Percentiles rank a stretch among this genome's conserved stretches.
Evolutionary conservation across 2,888 invertebrate genomes (phyloP).

Genomic region (Synanthedon myopaeformis): DNA sequence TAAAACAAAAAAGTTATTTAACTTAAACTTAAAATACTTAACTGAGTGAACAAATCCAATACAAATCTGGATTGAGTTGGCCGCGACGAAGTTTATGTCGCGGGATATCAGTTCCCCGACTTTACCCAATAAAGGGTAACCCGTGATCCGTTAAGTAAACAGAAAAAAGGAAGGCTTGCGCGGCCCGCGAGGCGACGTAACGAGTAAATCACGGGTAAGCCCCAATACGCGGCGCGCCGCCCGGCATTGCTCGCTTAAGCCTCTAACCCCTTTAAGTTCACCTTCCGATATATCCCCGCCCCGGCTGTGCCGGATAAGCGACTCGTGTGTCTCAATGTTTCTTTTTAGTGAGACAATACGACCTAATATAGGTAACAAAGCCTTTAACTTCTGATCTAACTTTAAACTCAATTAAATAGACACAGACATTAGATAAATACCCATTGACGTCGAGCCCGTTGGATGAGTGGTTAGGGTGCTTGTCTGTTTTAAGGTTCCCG

Average conservation of each 20-base stretch:
- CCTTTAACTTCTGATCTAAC: too few relatives aligned
- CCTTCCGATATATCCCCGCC: constrained; percentile 39
- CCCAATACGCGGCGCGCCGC: constrained; percentile 24
- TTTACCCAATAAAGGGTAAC: constrained; percentile 67
- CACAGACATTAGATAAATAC: too few relatives aligned
- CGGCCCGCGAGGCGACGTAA: constrained; percentile 44
- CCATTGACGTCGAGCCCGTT: too few relatives aligned
- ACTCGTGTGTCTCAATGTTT: constrained; percentile 20
- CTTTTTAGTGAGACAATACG: constrained; percentile 14
- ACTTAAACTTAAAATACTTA: too few relatives aligned
- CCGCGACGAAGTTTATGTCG: constrained; percentile 52
- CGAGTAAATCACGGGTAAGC: constrained; percentile 65
- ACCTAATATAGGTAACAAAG: background rate
- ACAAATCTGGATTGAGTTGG: constrained; percentile 50
- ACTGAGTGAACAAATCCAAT: constrained; percentile 17
- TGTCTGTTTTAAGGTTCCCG: too few relatives aligned
- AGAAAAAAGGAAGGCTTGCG: constrained; percentile 52
- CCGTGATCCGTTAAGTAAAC: constrained; percentile 67
- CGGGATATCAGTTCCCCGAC: constrained; percentile 61
- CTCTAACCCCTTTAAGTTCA: constrained; percentile 54
- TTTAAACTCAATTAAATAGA: too few relatives aligned
- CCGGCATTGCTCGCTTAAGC: constrained; percentile 39
- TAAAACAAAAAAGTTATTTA: too few relatives aligned
- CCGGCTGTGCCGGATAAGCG: constrained; percentile 36
- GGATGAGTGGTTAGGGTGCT: too few relatives aligned